Percentiles rank a stretch among this genome's conserved stretches.
phyloP scores from a whole-genome alignment of 2,888 invertebrate genomes.

The Chironomus tentans region DNA sequence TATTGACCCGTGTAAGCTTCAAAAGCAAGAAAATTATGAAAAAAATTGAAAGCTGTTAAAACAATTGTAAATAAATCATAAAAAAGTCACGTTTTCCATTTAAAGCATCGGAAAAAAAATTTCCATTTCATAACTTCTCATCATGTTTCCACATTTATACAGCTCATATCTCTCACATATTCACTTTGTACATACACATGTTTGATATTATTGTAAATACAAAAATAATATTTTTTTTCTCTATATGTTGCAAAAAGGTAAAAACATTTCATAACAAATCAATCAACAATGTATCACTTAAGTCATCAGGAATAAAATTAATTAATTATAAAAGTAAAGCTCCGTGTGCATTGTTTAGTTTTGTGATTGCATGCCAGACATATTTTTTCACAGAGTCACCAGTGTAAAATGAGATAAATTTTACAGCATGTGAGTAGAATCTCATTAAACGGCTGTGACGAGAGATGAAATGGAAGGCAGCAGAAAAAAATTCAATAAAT shows the following conservation, averaged over 20 bases:
- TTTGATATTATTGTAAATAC: neutral
- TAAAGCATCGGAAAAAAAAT: no score
- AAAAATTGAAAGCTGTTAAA: no score
- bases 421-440: slow-evolving; percentile 22
- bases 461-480: neutral
- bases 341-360: neutral
- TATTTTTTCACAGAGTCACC: neutral
- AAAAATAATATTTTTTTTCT: neutral
- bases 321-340: slow-evolving; percentile 19
- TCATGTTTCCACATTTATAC: no score
- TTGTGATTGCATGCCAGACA: slow-evolving; percentile 11
- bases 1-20: no score
- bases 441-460: slow-evolving; percentile 9
- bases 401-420: neutral
- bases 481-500: neutral
- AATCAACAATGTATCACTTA: slow-evolving; percentile 26
- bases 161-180: neutral
- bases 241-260: neutral
- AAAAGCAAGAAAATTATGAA: no score
- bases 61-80: no score
- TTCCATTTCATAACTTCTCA: no score
- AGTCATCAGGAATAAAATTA: slow-evolving; percentile 25
- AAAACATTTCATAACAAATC: slow-evolving; percentile 19
- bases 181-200: neutral
- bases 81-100: no score